Evolutionary conservation across 2,797 vertebrate species (phyloP).

Genomic region (Zenarchopterus dispar): DNA sequence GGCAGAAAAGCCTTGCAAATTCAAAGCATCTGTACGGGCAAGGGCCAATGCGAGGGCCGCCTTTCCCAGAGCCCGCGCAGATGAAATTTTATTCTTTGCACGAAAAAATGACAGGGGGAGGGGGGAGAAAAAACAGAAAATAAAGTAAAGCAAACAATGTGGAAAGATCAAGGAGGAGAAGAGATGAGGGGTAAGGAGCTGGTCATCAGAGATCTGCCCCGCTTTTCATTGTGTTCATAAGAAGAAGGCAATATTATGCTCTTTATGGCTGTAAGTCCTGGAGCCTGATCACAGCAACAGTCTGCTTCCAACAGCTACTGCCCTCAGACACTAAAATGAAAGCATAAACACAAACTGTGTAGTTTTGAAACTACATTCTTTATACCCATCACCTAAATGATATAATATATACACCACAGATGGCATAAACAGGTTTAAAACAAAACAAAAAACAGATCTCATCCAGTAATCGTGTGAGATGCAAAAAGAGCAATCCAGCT

Average conservation of each 20-base stretch:
- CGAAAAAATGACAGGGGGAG: constrained; percentile 71
- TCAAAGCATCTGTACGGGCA: constrained; percentile 83
- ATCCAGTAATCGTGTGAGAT: too few relatives aligned
- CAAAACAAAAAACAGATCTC: too few relatives aligned
- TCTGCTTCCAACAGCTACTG: constrained; percentile 26
- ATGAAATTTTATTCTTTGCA: constrained; percentile 81
- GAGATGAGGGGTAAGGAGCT: constrained; percentile 68
- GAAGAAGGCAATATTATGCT: constrained; percentile 69
- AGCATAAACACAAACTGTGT: too few relatives aligned
- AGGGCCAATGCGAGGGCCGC: constrained; percentile 66
- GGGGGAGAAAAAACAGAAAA: constrained; percentile 72
- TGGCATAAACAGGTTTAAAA: too few relatives aligned
- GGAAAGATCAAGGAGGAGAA: constrained; percentile 73
- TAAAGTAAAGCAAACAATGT: constrained; percentile 83
- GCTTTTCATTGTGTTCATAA: constrained; percentile 64
- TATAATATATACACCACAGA: too few relatives aligned
- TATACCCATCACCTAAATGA: too few relatives aligned
- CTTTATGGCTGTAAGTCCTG: constrained; percentile 46
- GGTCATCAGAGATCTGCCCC: constrained; percentile 69
- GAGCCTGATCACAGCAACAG: constrained; percentile 45
- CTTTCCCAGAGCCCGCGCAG: constrained; percentile 79
- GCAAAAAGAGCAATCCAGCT: too few relatives aligned
- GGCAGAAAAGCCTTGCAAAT: constrained; percentile 80
- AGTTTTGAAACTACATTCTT: too few relatives aligned
- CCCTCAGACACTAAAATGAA: neutral